Evolutionary conservation across 2,888 invertebrate species (phyloP), one percentile per base, ranked within the genome.

Genomic region (Hanleya hanleyi): DNA sequence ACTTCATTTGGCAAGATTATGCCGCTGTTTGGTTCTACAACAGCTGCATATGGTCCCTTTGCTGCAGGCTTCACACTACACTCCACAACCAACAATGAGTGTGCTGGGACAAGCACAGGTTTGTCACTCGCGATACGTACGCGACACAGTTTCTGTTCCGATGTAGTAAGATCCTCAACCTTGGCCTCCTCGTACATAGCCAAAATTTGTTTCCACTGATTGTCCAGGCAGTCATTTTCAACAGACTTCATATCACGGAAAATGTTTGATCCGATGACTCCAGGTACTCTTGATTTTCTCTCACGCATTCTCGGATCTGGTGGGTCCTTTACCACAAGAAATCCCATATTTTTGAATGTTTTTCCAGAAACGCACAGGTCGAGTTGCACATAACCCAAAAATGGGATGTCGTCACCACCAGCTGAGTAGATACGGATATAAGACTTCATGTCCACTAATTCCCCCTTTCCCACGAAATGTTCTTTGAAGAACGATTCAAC

Each of bases 261-360:
- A 18, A 64, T 64, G 26, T 64, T 64, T 12, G 35, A 64, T 12
- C 35, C 64, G 15, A 64, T 36, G 35, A 33, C 64, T n/a, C 64
- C 64, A 2, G 64, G 64, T 6, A 64, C 64, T 26, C 36, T 2
- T 12, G 12, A 37, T 64, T 64, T 64, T 64, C 35, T 64, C 12
- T 18, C 12, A 18, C 26, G 1, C 38, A 62, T 33, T 57, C 9
- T 9, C 12, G n/a, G 26, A 57, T 57, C 29, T 15, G 22, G 12
- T 15, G 57, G 57, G 22, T 57, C 57, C 26, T 35, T 64, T 37
- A 32, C 5, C n/a, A 64, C 36, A 7, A 29, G 7, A 29, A 12
- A 62, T 12, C 32, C 33, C 62, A 62, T 62, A 18, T 37, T 38
- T 9, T 66, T 18, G 22, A 37, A 66, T 9, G 6, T 66, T 15